Percentiles rank a stretch among this genome's conserved stretches.
These are phyloP conservation scores for Lasioglossum zephyrum DNA, from an alignment of 2,888 invertebrate genomes.

Conservation along the genomic window DNA sequence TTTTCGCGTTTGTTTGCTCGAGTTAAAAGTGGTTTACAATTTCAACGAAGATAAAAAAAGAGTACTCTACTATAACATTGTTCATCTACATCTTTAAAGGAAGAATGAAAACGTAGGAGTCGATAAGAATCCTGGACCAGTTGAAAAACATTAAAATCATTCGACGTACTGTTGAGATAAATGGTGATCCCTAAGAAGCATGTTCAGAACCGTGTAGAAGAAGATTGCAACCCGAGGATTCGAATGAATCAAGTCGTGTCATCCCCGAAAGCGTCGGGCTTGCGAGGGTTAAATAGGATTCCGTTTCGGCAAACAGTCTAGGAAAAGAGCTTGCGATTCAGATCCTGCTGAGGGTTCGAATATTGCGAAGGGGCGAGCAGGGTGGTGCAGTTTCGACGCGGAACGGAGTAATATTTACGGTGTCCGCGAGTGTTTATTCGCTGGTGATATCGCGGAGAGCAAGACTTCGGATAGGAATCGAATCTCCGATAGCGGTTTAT, in stretches of 20 bases:
- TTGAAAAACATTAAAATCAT: background rate
- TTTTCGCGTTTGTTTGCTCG: too few relatives aligned
- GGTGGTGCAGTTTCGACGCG: background rate
- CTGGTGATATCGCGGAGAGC: slow-evolving; percentile 2
- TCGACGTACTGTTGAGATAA: background rate
- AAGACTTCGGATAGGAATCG: slow-evolving; percentile 3
- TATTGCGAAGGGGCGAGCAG: background rate
- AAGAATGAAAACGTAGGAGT: too few relatives aligned
- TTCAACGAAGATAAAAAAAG: too few relatives aligned
- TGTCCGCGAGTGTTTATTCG: slow-evolving; percentile 10
- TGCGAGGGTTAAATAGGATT: background rate
- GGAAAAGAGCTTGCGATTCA: background rate
- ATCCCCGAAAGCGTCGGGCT: background rate
- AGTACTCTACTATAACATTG: too few relatives aligned
- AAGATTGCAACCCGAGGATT: background rate
- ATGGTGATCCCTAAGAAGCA: background rate
- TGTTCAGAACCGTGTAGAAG: background rate
- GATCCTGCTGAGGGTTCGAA: background rate
- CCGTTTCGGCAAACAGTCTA: background rate
- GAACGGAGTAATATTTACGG: background rate
- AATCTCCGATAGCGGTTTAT: slow-evolving; percentile 23
- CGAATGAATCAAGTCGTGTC: background rate
- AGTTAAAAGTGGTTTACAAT: too few relatives aligned
- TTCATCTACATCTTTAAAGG: too few relatives aligned
- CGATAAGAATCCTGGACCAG: too few relatives aligned